Percentiles rank a stretch among this genome's conserved stretches.
phyloP scores from a whole-genome alignment of 2,888 invertebrate species.

The Plagodis dolabraria region DNA sequence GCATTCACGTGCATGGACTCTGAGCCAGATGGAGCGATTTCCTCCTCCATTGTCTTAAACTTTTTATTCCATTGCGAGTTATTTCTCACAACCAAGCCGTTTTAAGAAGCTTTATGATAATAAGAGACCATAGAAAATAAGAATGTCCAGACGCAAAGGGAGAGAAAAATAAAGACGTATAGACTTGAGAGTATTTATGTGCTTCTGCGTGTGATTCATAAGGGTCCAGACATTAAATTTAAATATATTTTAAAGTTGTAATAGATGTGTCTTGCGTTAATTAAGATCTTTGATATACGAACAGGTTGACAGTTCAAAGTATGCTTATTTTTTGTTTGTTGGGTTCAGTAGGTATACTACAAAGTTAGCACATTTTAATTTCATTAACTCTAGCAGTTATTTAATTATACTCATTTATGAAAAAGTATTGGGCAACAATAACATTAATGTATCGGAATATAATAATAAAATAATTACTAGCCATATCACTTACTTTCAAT shows the following conservation, averaged over 20 bases:
- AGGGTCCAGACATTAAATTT: conserved; percentile 6
- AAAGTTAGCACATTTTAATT: no score
- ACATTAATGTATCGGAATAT: no score
- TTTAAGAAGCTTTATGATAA: conserved; percentile 22
- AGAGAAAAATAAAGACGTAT: background rate
- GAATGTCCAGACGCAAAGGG: conserved; percentile 2
- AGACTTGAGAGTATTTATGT: conserved; percentile 24
- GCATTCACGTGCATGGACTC: conserved; percentile 58
- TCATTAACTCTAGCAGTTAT: no score
- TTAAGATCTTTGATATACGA: background rate
- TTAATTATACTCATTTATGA: no score
- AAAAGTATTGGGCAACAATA: no score
- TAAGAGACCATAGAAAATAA: conserved; percentile 13
- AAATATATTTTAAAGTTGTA: no score
- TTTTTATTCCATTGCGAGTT: conserved; percentile 31
- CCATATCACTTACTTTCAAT: no score
- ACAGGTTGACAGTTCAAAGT: background rate
- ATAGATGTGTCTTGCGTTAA: background rate
- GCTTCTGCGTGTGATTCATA: conserved; percentile 38
- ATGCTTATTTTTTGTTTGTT: no score
- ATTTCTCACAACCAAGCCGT: conserved; percentile 7
- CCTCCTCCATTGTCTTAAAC: conserved; percentile 42
- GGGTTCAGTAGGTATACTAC: no score
- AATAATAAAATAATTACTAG: no score
- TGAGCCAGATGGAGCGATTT: conserved; percentile 6